These are phyloP conservation scores for Epizoanthus scotinus DNA, from an alignment of 92 coral and sea anemone species.

Conservation along the genomic window DNA sequence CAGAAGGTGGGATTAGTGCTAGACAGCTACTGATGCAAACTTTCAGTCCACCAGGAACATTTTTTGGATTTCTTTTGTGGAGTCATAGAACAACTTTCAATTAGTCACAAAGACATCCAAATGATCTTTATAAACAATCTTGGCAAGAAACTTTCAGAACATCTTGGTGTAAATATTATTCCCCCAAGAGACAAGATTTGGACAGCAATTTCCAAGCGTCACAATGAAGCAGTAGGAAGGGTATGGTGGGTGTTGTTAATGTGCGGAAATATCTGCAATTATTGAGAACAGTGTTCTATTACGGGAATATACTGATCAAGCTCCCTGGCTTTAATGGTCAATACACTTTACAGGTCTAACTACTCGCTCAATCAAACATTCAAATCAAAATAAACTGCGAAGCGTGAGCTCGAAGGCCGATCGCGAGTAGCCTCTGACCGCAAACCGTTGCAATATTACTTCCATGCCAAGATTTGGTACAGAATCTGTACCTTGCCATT, in stretches of 20 bases:
- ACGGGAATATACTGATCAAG: slow-evolving; percentile 39
- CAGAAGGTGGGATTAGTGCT: not conserved
- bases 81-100: not conserved
- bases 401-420: too few species aligned
- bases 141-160: slow-evolving; percentile 14
- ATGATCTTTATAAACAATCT: not conserved
- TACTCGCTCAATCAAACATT: too few species aligned
- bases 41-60: not conserved
- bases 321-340: slow-evolving; percentile 43
- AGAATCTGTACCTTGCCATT: not conserved
- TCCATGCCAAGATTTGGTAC: slow-evolving; percentile 7
- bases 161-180: not conserved
- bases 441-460: not conserved
- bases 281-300: not conserved
- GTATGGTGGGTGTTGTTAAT: slow-evolving; percentile 24
- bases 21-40: slow-evolving; percentile 8
- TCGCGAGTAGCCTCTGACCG: not conserved
- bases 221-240: slow-evolving; percentile 1
- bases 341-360: slow-evolving; percentile 38
- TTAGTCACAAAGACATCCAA: not conserved
- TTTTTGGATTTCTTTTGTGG: not conserved
- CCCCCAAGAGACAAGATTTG: too few species aligned
- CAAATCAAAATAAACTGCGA: too few species aligned
- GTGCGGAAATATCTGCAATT: slow-evolving; percentile 14
- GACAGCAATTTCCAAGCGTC: not conserved